These are phyloP conservation scores for Salticus scenicus DNA, from an alignment of 2,888 invertebrate genomes.

Conservation along the genomic window DNA sequence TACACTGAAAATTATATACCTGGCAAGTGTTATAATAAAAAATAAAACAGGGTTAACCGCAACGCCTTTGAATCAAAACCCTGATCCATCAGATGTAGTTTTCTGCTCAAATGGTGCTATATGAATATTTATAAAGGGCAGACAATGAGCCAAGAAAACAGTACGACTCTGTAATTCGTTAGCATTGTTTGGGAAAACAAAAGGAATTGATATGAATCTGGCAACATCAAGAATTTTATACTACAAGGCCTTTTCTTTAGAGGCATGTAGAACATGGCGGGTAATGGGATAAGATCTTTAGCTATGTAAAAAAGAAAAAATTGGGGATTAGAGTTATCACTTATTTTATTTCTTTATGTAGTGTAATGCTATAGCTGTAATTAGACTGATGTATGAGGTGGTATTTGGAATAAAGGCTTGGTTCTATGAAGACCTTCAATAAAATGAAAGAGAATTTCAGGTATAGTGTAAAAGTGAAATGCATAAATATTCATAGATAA, in stretches of 20 bases:
- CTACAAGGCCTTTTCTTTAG: background rate
- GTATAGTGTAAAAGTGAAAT: no score
- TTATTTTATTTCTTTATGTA: no score
- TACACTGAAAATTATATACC: background rate
- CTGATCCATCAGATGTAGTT: background rate
- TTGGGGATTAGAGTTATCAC: no score
- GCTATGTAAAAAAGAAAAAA: no score
- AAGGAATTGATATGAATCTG: background rate
- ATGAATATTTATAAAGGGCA: slow-evolving; percentile 2
- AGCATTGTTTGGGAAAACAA: background rate
- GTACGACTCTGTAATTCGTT: slow-evolving; percentile 5
- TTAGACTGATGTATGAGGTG: no score
- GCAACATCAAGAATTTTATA: background rate
- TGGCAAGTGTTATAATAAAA: background rate
- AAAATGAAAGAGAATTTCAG: no score
- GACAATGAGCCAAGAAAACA: background rate
- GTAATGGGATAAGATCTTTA: no score
- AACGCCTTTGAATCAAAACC: background rate
- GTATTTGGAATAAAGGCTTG: no score
- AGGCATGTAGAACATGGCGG: background rate
- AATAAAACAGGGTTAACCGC: background rate
- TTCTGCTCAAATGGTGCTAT: background rate
- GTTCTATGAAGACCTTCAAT: no score
- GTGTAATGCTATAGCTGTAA: no score
- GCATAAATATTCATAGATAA: no score